These are phyloP conservation scores for Corydoras maculifer DNA, from an alignment of 2,113 vertebrate species.

Conservation along the genomic window DNA sequence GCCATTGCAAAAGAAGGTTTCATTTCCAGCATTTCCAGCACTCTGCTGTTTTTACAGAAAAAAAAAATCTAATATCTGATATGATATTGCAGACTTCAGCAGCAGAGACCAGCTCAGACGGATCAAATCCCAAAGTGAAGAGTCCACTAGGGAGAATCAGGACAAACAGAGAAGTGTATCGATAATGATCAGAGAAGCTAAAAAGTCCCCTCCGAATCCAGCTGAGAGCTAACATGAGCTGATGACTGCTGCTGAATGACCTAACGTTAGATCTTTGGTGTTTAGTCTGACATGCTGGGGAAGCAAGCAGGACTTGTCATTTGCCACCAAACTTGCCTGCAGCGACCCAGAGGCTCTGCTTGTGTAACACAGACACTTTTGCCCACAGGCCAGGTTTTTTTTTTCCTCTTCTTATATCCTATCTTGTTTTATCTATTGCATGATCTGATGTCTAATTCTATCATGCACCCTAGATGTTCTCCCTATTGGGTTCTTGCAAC, in stretches of 20 bases:
- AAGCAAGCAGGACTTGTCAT: constrained; percentile 64
- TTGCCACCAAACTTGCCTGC: constrained; percentile 66
- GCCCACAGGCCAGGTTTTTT: constrained; percentile 54
- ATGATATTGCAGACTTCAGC: not conserved
- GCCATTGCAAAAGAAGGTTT: too few species aligned
- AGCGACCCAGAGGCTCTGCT: constrained; percentile 67
- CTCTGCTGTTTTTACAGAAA: too few species aligned
- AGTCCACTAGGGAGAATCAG: constrained; percentile 22
- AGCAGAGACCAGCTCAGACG: not conserved
- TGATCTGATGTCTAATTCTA: constrained; percentile 50
- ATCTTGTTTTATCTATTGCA: constrained; percentile 50
- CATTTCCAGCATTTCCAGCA: too few species aligned
- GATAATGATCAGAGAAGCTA: constrained; percentile 33
- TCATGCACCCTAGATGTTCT: constrained; percentile 25
- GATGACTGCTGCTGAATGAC: constrained; percentile 59
- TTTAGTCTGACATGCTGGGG: constrained; percentile 43
- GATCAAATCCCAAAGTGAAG: constrained; percentile 36
- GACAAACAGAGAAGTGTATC: constrained; percentile 27
- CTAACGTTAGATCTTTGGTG: constrained; percentile 46
- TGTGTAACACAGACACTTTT: constrained; percentile 70
- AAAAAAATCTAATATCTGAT: too few species aligned
- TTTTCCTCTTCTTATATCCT: constrained; percentile 42
- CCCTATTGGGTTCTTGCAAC: constrained; percentile 5
- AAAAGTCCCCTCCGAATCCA: constrained; percentile 23
- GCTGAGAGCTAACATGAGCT: constrained; percentile 28